Conservation (phyloP, 2,797 vertebrate species). For the Alfaro cultratus region DNA sequence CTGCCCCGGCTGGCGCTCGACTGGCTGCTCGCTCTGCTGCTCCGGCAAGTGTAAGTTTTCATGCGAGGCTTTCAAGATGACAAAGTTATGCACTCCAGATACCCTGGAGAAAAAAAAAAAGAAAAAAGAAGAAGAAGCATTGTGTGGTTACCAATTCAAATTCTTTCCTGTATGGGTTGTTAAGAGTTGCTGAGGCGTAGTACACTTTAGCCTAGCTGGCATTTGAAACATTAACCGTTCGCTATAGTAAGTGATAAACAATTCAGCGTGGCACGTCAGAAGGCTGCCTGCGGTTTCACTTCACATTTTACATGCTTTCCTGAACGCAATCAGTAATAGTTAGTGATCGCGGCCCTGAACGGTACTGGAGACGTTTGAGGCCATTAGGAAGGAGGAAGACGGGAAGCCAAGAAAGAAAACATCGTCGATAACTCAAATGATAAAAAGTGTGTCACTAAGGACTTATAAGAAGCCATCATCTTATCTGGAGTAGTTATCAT, state of each 20-base stretch:
- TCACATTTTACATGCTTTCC: conserved; percentile 18
- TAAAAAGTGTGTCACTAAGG: not conserved
- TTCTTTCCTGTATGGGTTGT: conserved; percentile 76
- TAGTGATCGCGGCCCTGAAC: conserved; percentile 9
- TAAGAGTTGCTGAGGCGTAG: conserved; percentile 62
- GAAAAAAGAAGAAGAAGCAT: conserved; percentile 28
- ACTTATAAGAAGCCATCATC: not conserved
- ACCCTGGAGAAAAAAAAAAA: conserved; percentile 39
- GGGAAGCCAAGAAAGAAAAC: conserved; percentile 23
- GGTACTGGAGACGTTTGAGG: conserved; percentile 7
- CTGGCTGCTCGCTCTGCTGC: conserved; percentile 63
- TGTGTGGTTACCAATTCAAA: conserved; percentile 70
- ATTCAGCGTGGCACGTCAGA: conserved; percentile 15
- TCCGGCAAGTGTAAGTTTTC: conserved; percentile 77
- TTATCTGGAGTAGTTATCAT: not conserved
- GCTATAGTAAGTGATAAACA: conserved; percentile 23
- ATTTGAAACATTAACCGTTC: conserved; percentile 46
- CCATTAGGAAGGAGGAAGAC: conserved; percentile 10
- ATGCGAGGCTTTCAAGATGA: conserved; percentile 73
- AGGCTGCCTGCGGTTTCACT: conserved; percentile 29
- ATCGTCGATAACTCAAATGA: conserved; percentile 12
- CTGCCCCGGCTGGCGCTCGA: conserved; percentile 65
- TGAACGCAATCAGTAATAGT: conserved; percentile 17
- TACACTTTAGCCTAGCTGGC: conserved; percentile 54
- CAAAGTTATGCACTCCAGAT: conserved; percentile 79